Evolutionary conservation across 2,888 invertebrate genomes (phyloP).

Genomic region (Cordilura impudica): DNA sequence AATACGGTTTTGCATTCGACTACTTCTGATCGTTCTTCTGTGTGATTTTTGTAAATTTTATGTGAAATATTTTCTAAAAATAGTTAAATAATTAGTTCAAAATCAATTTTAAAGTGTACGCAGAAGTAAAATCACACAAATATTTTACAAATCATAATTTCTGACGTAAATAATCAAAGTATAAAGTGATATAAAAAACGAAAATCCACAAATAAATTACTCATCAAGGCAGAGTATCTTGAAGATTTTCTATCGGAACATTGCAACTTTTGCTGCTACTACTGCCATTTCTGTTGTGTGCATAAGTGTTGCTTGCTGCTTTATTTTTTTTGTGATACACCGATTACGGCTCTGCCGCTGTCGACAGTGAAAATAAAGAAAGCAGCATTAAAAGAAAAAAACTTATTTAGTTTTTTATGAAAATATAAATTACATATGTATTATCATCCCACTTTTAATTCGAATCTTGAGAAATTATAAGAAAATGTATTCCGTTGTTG

Average conservation of each 20-base stretch:
- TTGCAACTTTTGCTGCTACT: slow-evolving; percentile 17
- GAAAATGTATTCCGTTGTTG: slow-evolving; percentile 1
- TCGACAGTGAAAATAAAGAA: slow-evolving; percentile 23
- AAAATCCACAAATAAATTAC: slow-evolving; percentile 44
- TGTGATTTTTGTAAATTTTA: slow-evolving; percentile 32
- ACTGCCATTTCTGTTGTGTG: neutral
- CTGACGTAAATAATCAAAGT: neutral
- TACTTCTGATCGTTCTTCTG: slow-evolving; percentile 35
- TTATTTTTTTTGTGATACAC: slow-evolving; percentile 13
- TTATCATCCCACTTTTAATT: slow-evolving; percentile 30
- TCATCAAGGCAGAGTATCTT: slow-evolving; percentile 38
- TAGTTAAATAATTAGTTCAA: slow-evolving; percentile 38
- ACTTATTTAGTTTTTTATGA: neutral
- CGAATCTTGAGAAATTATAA: neutral
- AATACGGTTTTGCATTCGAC: slow-evolving; percentile 44
- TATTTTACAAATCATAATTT: slow-evolving; percentile 2
- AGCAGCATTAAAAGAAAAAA: neutral
- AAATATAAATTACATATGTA: neutral
- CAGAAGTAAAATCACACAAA: neutral
- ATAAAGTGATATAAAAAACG: neutral
- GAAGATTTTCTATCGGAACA: slow-evolving; percentile 30
- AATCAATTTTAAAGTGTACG: slow-evolving; percentile 11
- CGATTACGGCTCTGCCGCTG: slow-evolving; percentile 2
- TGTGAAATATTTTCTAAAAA: slow-evolving; percentile 45
- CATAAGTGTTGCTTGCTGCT: slow-evolving; percentile 7